phyloP scores from a whole-genome alignment of 2,113 vertebrate species.

The Poicephalus meyeri region DNA sequence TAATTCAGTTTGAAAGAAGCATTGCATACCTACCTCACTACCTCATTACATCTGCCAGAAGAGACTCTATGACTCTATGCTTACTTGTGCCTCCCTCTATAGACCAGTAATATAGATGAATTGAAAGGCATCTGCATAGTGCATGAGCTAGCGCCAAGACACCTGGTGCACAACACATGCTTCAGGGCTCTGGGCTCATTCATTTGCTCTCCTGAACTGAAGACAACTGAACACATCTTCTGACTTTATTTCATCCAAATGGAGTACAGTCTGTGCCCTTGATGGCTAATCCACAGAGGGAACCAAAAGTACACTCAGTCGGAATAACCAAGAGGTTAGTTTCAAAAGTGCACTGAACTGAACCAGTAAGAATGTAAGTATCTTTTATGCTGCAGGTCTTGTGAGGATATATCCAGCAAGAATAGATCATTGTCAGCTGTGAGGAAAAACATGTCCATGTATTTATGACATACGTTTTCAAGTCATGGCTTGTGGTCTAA shows the following conservation, averaged over 20 bases:
- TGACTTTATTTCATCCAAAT: not conserved
- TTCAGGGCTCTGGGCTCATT: not conserved
- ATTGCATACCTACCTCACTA: not conserved
- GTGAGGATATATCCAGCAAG: not conserved
- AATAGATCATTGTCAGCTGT: not conserved
- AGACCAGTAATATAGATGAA: not conserved
- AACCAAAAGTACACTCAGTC: not conserved
- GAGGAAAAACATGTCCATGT: not conserved
- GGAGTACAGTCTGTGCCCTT: not conserved
- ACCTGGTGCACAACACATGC: rapidly evolving
- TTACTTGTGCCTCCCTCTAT: not conserved
- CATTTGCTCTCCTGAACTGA: not conserved
- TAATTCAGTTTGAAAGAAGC: not conserved
- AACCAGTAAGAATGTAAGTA: not conserved
- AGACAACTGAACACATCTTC: not conserved
- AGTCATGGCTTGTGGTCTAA: not conserved
- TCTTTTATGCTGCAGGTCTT: not conserved
- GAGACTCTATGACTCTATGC: not conserved
- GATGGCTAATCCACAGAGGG: not conserved
- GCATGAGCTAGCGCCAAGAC: not conserved
- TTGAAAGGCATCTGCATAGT: not conserved
- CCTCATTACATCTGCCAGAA: not conserved
- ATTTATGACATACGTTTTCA: not conserved
- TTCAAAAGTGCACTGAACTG: not conserved
- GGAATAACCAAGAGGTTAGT: not conserved